Evolutionary conservation across 2,113 vertebrate species (phyloP).

Genomic region (Cnemophilus loriae): DNA sequence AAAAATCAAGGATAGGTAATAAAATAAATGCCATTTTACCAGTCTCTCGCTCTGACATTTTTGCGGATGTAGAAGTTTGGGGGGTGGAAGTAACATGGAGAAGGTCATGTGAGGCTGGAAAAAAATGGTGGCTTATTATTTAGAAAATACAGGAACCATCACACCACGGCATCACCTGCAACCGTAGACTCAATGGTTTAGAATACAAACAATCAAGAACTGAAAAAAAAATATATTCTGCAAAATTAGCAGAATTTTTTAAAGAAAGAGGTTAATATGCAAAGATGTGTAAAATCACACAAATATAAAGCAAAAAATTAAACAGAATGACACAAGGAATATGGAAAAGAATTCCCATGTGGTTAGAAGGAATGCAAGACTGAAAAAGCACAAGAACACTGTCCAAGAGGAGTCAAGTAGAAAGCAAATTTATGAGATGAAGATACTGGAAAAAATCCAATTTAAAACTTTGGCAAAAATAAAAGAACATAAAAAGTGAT

Average conservation of each 20-base stretch:
- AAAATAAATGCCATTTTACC: constrained; percentile 3
- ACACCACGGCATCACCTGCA: background rate
- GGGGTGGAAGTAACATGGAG: background rate
- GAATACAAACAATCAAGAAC: background rate
- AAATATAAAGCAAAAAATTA: background rate
- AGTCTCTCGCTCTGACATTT: background rate
- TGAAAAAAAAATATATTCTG: background rate
- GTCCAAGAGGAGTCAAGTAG: background rate
- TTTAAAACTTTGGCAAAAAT: background rate
- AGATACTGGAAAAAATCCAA: background rate
- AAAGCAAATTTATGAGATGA: background rate
- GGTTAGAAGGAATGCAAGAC: background rate
- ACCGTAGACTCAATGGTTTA: background rate
- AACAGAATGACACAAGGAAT: background rate
- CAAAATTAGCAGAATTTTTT: background rate
- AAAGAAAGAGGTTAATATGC: background rate
- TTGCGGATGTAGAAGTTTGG: background rate
- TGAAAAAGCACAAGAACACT: background rate
- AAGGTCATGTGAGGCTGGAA: constrained; percentile 1
- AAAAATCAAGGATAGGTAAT: background rate
- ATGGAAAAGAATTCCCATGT: background rate
- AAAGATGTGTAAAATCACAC: background rate
- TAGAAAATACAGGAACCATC: background rate
- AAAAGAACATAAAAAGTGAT: background rate
- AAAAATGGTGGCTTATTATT: background rate